Conservation (phyloP, 2,113 vertebrate species). For the Zingel zingel region DNA sequence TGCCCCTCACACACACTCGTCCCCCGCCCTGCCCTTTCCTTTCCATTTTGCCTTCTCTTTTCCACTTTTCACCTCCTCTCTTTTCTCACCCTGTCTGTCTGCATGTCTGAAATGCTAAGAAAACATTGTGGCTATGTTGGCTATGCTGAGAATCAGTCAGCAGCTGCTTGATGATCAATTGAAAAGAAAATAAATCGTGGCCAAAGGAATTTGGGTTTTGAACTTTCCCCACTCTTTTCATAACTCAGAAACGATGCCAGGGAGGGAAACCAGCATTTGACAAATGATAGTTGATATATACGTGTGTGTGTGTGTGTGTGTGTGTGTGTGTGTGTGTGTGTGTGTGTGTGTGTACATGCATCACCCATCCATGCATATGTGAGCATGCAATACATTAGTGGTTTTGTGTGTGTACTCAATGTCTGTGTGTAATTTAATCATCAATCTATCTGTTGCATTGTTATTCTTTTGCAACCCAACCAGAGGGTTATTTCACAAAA, state of each 20-base stretch:
- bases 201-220: conserved; percentile 79
- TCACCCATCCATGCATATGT: neutral
- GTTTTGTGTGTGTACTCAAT: neutral
- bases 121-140: conserved; percentile 79
- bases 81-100: conserved; percentile 71
- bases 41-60: conserved; percentile 44
- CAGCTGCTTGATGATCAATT: conserved; percentile 80
- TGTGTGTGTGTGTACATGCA: neutral
- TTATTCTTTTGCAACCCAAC: conserved; percentile 4
- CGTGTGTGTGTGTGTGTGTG: neutral
- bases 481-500: neutral
- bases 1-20: neutral
- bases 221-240: conserved; percentile 63
- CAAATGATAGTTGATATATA: conserved; percentile 40
- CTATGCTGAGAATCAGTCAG: conserved; percentile 80
- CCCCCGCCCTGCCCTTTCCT: neutral
- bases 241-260: conserved; percentile 57
- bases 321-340: neutral
- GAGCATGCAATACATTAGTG: neutral
- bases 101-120: conserved; percentile 77
- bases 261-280: conserved; percentile 64
- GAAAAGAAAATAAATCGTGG: conserved; percentile 82
- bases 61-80: conserved; percentile 52
- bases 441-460: neutral
- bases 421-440: neutral